Conservation (phyloP, 2,113 vertebrate genomes). For the pig (Sus scrofa) region DNA sequence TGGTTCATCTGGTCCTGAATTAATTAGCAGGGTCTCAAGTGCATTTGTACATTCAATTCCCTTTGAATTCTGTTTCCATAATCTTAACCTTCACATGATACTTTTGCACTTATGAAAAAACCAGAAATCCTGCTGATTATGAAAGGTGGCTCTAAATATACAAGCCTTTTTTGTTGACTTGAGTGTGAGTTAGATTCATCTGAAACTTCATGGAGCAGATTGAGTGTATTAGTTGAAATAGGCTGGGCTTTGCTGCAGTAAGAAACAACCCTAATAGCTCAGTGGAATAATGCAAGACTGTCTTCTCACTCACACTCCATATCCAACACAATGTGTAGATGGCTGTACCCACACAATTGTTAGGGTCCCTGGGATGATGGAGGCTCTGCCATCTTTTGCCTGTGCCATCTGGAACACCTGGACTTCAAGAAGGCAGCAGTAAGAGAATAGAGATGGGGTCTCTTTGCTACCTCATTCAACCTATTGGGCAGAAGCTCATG, state of each 20-base stretch:
- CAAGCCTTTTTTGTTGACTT: not conserved
- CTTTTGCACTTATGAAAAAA: slow-evolving; percentile 10
- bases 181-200: not conserved
- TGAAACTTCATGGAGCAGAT: not conserved
- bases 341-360: not conserved
- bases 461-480: not conserved
- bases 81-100: slow-evolving; percentile 7
- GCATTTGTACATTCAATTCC: not conserved
- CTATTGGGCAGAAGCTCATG: not conserved
- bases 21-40: not conserved
- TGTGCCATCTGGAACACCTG: not conserved
- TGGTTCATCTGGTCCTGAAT: not conserved
- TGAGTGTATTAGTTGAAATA: not conserved
- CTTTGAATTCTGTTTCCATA: not conserved
- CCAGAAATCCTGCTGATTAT: not conserved
- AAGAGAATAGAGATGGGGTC: not conserved
- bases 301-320: not conserved
- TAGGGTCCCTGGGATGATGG: not conserved
- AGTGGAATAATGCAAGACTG: no score
- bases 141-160: not conserved
- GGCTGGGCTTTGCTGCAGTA: not conserved
- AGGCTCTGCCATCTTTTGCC: not conserved
- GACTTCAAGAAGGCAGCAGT: not conserved
- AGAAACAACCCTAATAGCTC: not conserved
- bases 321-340: no score